Base-by-base conservation (phyloP, 1,140 invertebrate species). In the Leptopilina boulardi region DNA sequence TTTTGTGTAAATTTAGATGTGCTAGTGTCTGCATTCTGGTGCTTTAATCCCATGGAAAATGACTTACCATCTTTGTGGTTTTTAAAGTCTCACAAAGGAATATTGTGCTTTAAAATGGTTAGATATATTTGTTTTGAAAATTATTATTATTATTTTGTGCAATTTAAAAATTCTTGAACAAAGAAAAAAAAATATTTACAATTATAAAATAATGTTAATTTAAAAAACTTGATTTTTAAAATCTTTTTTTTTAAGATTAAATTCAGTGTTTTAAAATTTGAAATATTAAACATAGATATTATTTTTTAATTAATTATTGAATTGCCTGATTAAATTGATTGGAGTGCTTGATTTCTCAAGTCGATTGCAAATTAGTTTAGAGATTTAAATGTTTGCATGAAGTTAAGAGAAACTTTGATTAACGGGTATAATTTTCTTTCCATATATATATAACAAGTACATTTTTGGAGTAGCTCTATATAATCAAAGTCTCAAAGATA, bases 401-500 rank as follows among this genome's bases (percentile, higher is more conserved):
- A 13, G 11, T 13, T 38, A 38, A 15, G 59, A 30, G 59, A 66
- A 66, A 66, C 59, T 34, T 66, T 66, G 21, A 66, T 30, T 66
- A 34, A 66, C 26, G 26, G n/a, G 21, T n/a, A 66, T 66, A 30
- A 26, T n/a, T 30, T 66, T 30, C 59, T 34, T 30, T 15, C 5
- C 21, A 34, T 0, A 30, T 38, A 30, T 38, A n/a, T 15, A 8
- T 30, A n/a, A 66, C 26, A 66, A 11, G 21, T 34, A 66, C 47
- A 66, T n/a, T 34, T 66, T 66, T 66, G 26, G 59, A 66, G 59
- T 30, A 30, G 26, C 59, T 23, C 59, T 66, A 30, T 66, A 30
- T 66, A 66, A 66, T 66, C 59, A 66, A 66, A 66, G 59, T 59
- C 10, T 59, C 56, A 59, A 59, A 59, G 56, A 59, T 59, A 21